A percentile compares a stretch with the other conserved stretches of the same genome.
Conservation (phyloP, 2,113 vertebrate species). For the Phrynosoma blainvillii region DNA sequence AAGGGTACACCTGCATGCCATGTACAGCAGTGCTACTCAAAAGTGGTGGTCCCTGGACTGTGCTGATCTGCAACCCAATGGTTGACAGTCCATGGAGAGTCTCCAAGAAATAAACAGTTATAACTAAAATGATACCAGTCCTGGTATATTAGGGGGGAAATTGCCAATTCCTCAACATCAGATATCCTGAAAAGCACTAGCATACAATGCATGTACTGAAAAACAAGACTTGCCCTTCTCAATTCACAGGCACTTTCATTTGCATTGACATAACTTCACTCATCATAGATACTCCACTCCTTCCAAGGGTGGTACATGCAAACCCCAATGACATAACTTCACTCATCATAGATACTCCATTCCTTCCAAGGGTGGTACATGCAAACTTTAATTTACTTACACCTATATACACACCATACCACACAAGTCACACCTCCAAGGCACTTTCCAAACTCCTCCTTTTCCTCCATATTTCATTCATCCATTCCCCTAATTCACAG, state of each 20-base stretch:
- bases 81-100: too few relatives aligned
- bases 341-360: not conserved
- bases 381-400: not conserved
- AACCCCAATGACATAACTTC: not conserved
- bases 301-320: not conserved
- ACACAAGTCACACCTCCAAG: not conserved
- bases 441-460: not conserved
- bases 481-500: not conserved
- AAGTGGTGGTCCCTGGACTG: too few relatives aligned
- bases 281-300: not conserved
- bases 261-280: not conserved
- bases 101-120: too few relatives aligned
- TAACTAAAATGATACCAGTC: too few relatives aligned
- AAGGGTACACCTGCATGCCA: too few relatives aligned
- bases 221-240: not conserved
- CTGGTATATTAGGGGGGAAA: too few relatives aligned
- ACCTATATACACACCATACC: not conserved
- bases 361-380: not conserved
- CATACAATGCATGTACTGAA: not conserved
- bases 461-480: not conserved
- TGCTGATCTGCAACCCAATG: too few relatives aligned
- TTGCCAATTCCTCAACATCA: too few relatives aligned
- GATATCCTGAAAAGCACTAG: too few relatives aligned
- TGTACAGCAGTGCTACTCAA: too few relatives aligned
- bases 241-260: not conserved